phyloP scores from a whole-genome alignment of 2,797 vertebrate genomes.

The Aplochiton taeniatus region DNA sequence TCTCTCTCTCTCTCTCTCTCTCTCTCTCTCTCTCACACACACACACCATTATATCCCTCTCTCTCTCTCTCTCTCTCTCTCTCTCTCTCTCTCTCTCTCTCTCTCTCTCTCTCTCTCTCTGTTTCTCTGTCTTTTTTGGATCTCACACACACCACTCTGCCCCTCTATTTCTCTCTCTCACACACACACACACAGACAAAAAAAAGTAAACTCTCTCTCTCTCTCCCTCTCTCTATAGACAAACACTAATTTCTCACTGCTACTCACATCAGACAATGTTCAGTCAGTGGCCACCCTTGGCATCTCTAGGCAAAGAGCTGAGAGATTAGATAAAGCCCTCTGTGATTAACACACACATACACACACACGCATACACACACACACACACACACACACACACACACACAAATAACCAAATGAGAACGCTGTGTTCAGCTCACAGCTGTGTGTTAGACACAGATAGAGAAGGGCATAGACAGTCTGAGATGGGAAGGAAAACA shows the following conservation, averaged over 20 bases:
- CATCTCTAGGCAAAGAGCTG: neutral
- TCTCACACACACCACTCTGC: too few species aligned
- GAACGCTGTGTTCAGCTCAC: neutral
- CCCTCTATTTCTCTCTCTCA: neutral
- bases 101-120: too few species aligned
- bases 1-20: neutral
- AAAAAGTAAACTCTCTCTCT: too few species aligned
- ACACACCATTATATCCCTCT: too few species aligned
- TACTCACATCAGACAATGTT: too few species aligned
- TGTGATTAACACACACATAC: conserved; percentile 9
- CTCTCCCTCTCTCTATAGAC: too few species aligned
- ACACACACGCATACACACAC: neutral
- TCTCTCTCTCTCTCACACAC: too few species aligned
- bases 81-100: too few species aligned
- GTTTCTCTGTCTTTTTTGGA: neutral
- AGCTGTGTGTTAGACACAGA: conserved; percentile 1
- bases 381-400: conserved; percentile 1
- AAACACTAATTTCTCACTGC: too few species aligned
- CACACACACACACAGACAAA: too few species aligned
- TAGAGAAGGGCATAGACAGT: neutral
- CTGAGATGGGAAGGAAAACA: neutral
- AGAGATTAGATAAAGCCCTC: neutral
- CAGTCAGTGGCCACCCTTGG: too few species aligned
- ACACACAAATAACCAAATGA: conserved; percentile 13
- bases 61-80: neutral